phyloP scores from a whole-genome alignment of 2,888 invertebrate genomes.

The Nematopogon swammerdamellus region DNA sequence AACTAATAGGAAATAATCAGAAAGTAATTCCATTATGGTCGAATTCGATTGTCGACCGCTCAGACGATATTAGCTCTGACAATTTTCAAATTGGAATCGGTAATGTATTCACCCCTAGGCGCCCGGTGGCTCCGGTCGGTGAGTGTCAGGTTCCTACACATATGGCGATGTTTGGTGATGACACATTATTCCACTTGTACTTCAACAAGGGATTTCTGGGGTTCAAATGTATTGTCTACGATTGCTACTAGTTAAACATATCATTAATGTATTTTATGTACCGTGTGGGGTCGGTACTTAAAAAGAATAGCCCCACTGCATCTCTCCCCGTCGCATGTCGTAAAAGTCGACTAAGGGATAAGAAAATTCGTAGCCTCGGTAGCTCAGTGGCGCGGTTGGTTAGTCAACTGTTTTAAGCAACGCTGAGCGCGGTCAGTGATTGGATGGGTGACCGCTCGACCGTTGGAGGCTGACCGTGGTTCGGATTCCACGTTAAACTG shows the following conservation, averaged over 20 bases:
- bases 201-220: not conserved
- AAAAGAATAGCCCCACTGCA: no score
- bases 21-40: slow-evolving; percentile 32
- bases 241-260: not conserved
- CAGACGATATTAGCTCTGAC: slow-evolving; percentile 42
- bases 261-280: not conserved
- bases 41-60: slow-evolving; percentile 37
- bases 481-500: no score
- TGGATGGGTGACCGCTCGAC: no score
- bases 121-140: not conserved
- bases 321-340: no score
- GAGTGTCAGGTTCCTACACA: slow-evolving; percentile 21
- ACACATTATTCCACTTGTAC: slow-evolving; percentile 19
- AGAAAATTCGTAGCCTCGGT: no score
- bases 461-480: no score
- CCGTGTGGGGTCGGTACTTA: no score
- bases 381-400: no score
- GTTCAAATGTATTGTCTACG: no score
- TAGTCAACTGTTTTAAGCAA: no score
- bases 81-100: slow-evolving; percentile 46
- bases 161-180: slow-evolving; percentile 27
- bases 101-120: slow-evolving; percentile 43
- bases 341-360: no score
- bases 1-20: slow-evolving; percentile 47
- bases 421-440: no score